Evolutionary conservation across 2,797 vertebrate genomes (phyloP).

Genomic region (Antrozous pallidus): DNA sequence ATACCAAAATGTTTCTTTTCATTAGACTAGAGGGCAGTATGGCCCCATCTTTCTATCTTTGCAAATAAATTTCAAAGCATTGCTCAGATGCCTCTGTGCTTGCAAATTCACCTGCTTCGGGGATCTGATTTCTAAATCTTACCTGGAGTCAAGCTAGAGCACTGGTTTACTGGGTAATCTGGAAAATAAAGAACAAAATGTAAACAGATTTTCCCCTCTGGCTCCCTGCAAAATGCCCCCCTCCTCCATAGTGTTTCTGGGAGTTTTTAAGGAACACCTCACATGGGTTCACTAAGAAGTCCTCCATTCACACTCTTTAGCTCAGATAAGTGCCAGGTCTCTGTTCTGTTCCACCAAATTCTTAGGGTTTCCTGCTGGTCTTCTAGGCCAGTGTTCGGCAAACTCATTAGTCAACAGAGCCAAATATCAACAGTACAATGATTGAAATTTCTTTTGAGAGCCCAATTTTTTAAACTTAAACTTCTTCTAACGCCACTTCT

Average conservation of each 20-base stretch:
- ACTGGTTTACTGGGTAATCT: background rate
- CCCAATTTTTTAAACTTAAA: no score
- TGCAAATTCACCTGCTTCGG: constrained; percentile 24
- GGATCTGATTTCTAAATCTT: background rate
- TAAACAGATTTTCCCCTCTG: background rate
- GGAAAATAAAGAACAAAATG: background rate
- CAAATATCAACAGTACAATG: no score
- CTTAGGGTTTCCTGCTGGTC: background rate
- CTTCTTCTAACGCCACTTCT: no score
- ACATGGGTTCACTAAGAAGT: background rate
- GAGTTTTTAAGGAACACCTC: background rate
- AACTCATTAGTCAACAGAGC: no score
- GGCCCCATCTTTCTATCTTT: background rate
- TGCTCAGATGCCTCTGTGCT: background rate
- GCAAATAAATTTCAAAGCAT: background rate
- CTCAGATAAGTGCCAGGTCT: background rate
- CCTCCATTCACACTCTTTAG: background rate
- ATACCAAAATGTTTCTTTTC: background rate
- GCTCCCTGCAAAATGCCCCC: background rate
- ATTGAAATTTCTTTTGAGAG: no score
- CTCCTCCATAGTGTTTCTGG: background rate
- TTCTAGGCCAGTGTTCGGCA: no score
- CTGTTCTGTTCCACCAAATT: background rate
- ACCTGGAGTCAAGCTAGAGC: background rate
- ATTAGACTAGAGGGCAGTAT: background rate